Conservation (phyloP, 2,888 invertebrate genomes). For the Fabriciana adippe region DNA sequence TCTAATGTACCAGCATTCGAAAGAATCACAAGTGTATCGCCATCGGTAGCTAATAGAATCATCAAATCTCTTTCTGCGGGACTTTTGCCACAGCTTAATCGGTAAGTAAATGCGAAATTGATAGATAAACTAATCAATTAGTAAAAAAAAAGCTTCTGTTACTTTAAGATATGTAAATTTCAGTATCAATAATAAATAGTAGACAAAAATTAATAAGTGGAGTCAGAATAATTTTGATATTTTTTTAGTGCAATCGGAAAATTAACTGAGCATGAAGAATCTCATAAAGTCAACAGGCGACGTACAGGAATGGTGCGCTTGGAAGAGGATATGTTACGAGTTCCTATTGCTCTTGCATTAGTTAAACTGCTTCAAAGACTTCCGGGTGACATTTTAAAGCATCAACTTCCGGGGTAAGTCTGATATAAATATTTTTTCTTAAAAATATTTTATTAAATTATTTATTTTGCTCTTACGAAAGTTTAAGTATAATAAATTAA, state of each 20-base stretch:
- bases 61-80: constrained; percentile 86
- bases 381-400: constrained; percentile 88
- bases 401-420: constrained; percentile 90
- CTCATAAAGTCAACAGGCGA: constrained; percentile 90
- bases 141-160: too few relatives aligned
- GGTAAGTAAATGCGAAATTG: constrained; percentile 55
- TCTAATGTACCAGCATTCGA: constrained; percentile 65
- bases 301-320: constrained; percentile 87
- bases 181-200: neutral
- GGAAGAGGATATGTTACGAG: constrained; percentile 93
- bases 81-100: constrained; percentile 91
- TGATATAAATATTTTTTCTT: neutral
- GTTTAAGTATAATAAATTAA: neutral
- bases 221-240: neutral
- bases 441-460: neutral
- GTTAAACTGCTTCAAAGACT: constrained; percentile 95
- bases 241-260: constrained; percentile 69
- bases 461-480: neutral
- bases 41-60: constrained; percentile 89
- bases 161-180: too few relatives aligned
- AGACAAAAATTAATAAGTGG: neutral
- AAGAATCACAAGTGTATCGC: constrained; percentile 82
- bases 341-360: constrained; percentile 96
- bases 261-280: constrained; percentile 87
- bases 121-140: too few relatives aligned